These are phyloP conservation scores for Paratilapia polleni DNA, from an alignment of 2,113 vertebrate species.

Conservation along the genomic window DNA sequence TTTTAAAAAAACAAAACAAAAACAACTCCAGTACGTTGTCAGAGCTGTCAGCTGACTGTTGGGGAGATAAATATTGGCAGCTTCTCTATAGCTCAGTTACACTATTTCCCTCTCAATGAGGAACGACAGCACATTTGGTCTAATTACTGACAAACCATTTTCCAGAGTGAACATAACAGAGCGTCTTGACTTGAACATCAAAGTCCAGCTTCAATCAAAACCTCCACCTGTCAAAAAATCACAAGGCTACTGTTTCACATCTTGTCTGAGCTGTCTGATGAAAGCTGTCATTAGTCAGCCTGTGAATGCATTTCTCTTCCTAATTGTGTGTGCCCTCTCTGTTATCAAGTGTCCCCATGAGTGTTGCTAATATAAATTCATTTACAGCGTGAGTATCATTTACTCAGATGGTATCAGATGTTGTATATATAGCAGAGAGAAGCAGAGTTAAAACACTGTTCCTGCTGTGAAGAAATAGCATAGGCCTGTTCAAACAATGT, in stretches of 20 bases:
- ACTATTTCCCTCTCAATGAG: neutral
- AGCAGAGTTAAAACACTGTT: neutral
- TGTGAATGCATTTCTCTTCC: neutral
- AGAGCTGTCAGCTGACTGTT: neutral
- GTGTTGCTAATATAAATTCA: neutral
- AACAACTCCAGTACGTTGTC: neutral
- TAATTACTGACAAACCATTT: slow-evolving; percentile 19
- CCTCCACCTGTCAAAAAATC: neutral
- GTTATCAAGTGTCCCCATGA: neutral
- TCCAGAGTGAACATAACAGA: neutral
- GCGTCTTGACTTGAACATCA: neutral
- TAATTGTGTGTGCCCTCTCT: neutral
- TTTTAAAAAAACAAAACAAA: neutral
- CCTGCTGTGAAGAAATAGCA: neutral
- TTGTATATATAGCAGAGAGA: neutral
- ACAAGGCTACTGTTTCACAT: neutral
- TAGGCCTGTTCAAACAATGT: neutral
- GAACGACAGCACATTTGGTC: neutral
- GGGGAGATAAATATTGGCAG: neutral
- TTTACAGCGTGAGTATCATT: neutral
- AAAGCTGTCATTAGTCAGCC: neutral
- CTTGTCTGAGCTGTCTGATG: neutral
- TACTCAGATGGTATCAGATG: neutral
- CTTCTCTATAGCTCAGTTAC: slow-evolving; percentile 7
- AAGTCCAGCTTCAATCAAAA: no score